Evolutionary conservation across 53 echinoderm and acorn worm genomes (phyloP), one percentile per base, ranked within the genome.

Genomic region (Paracentrotus lividus): DNA sequence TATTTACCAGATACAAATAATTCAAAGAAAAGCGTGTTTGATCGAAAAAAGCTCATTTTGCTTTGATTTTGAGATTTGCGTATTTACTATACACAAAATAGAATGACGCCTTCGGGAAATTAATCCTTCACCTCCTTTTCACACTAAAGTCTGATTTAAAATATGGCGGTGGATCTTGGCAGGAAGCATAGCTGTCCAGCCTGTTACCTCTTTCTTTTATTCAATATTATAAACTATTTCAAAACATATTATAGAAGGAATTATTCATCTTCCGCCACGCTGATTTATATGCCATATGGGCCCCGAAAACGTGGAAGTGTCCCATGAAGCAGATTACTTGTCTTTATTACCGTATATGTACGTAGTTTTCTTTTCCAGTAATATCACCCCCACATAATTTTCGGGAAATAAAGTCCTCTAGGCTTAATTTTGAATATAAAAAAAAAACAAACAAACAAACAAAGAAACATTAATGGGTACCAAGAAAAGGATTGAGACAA

Each of bases 11-110:
- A 55, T 0, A 24, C 64, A 89, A 89, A 89, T 89, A 64, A 27
- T 89, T 89, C 89, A 89, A 61, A 89, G 89, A 89, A 89, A 89
- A 64, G 42, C 44, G 81, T 81, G 47, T 81, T 81, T 81, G 47
- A 45, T 81, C 45, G 24, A 1, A 42, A 45, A 26, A 81, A 43
- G 47, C 47, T 9, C 45, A 81, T 49, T 45, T 81, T 45, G 44
- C 72, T 40, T 64, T 20, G 40, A 18, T 72, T 68, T 72, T 32
- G 72, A n/a, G 38, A 40, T 72, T 27, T 72, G 7, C 38, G 72
- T 38, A 18, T 4, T 2, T 38, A 40, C 81, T 43, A 23, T 40
- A 45, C 47, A 81, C 12, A 49, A 0, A 44, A 40, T 36, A 14
- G 18, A n/a, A n/a, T 49, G 24, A 81, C 81, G 45, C 81, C 42